Conservation (phyloP, 1,140 invertebrate genomes). For the Delia radicum region DNA sequence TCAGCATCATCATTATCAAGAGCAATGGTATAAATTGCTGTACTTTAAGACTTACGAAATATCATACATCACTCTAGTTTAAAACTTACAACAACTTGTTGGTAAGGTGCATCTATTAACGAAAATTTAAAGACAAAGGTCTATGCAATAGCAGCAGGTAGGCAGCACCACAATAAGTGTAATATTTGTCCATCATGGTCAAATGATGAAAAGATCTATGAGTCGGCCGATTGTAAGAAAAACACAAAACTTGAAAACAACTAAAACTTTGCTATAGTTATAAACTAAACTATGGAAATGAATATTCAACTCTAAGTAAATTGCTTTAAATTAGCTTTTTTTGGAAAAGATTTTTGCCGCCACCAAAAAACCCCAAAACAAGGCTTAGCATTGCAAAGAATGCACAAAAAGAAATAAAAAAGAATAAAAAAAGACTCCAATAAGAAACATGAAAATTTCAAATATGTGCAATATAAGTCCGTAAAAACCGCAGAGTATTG, state of each 20-base stretch:
- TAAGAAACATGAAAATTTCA: slow-evolving; percentile 15
- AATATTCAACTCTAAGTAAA: not conserved
- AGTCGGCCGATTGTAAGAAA: not conserved
- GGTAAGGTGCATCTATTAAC: slow-evolving; percentile 7
- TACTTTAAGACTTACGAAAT: slow-evolving; percentile 7
- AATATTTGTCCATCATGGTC: slow-evolving; percentile 13
- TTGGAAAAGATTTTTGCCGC: slow-evolving; percentile 4
- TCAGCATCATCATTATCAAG: slow-evolving; percentile 1
- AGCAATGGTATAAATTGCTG: slow-evolving; percentile 9
- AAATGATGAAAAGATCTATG: slow-evolving; percentile 2
- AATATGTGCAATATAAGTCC: not conserved
- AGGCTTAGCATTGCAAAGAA: not conserved
- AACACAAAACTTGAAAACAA: not conserved
- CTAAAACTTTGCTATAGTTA: slow-evolving; percentile 6
- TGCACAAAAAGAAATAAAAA: not conserved
- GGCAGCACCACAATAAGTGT: not conserved
- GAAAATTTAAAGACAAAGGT: not conserved
- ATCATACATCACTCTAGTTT: not conserved
- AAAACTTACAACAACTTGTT: not conserved
- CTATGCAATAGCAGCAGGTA: not conserved
- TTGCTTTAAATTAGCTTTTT: slow-evolving; percentile 13
- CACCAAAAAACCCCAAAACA: not conserved
- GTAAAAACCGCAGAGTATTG: not conserved
- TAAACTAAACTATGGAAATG: slow-evolving; percentile 18
- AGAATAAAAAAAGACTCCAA: not conserved